Conservation (phyloP, 1,140 invertebrate species). For the Lethocerus indicus region DNA sequence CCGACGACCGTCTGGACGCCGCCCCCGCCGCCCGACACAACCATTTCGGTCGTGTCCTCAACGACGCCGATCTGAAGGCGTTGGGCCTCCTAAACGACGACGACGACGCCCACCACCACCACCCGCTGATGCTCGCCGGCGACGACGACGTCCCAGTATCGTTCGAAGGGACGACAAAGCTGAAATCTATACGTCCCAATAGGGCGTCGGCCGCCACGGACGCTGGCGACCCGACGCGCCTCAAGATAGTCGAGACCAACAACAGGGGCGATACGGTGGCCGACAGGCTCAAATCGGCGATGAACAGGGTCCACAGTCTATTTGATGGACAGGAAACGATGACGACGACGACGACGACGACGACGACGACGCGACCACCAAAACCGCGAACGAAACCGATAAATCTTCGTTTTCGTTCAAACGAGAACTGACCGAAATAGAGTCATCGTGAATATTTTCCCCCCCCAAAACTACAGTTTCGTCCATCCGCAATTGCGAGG, state of each 20-base stretch:
- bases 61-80: slow-evolving; percentile 8
- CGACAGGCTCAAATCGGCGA: not conserved
- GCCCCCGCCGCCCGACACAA: not conserved
- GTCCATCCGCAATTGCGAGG: too few relatives aligned
- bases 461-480: too few relatives aligned
- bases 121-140: slow-evolving; percentile 34
- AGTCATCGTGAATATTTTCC: too few relatives aligned
- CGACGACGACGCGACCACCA: not conserved
- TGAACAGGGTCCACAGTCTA: not conserved
- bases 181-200: slow-evolving; percentile 35
- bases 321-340: not conserved
- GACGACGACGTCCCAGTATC: slow-evolving; percentile 43
- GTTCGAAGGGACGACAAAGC: slow-evolving; percentile 44
- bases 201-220: slow-evolving; percentile 7
- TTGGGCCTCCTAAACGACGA: slow-evolving; percentile 20
- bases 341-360: not conserved
- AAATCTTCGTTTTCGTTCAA: too few relatives aligned
- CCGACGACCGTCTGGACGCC: not conserved
- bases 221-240: too few relatives aligned
- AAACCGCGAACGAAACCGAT: too few relatives aligned
- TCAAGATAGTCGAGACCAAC: too few relatives aligned
- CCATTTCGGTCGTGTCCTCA: slow-evolving; percentile 6
- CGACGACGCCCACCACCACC: slow-evolving; percentile 25
- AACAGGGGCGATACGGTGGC: not conserved
- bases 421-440: too few relatives aligned